A percentile compares a stretch with the other conserved stretches of the same genome.
Conservation (phyloP, 2,888 invertebrate genomes). For the Apoda limacodes region DNA sequence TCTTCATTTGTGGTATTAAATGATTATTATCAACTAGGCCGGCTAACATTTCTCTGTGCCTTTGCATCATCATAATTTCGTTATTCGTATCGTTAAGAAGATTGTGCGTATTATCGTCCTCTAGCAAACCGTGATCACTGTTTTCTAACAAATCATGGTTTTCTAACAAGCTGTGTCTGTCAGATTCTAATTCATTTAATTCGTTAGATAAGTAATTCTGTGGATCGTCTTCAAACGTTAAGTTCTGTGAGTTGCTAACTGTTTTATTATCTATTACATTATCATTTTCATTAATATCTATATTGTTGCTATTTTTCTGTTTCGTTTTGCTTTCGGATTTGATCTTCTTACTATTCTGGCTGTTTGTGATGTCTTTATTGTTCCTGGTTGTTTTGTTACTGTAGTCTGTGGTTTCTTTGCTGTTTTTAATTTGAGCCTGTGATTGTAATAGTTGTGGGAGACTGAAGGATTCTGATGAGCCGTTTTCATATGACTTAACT, state of each 20-base stretch:
- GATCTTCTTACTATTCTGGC: slow-evolving; percentile 48
- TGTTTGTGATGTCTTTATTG: slow-evolving; percentile 59
- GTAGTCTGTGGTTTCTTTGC: slow-evolving; percentile 56
- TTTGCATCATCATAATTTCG: slow-evolving; percentile 50
- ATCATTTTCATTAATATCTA: not conserved
- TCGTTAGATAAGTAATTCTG: slow-evolving; percentile 49
- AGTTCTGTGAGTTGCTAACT: slow-evolving; percentile 23
- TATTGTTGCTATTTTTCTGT: slow-evolving; percentile 62
- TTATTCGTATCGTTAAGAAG: slow-evolving; percentile 47
- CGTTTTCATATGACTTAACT: slow-evolving; percentile 66
- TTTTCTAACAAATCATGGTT: slow-evolving; percentile 57
- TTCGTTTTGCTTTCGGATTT: slow-evolving; percentile 62
- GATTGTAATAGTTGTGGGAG: slow-evolving; percentile 36
- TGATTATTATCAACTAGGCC: slow-evolving; percentile 50
- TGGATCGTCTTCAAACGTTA: slow-evolving; percentile 49
- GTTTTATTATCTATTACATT: slow-evolving; percentile 1
- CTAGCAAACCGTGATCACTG: slow-evolving; percentile 55
- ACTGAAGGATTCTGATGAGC: slow-evolving; percentile 64
- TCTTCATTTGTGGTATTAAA: slow-evolving; percentile 44
- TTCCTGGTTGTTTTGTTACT: slow-evolving; percentile 47
- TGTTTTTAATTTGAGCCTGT: slow-evolving; percentile 59
- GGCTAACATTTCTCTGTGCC: slow-evolving; percentile 53
- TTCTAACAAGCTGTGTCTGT: slow-evolving; percentile 59
- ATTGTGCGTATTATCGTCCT: slow-evolving; percentile 53
- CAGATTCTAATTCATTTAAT: slow-evolving; percentile 59